These are phyloP conservation scores for Trichonephila clavipes DNA, from an alignment of 1,140 invertebrate species.

Conservation along the genomic window DNA sequence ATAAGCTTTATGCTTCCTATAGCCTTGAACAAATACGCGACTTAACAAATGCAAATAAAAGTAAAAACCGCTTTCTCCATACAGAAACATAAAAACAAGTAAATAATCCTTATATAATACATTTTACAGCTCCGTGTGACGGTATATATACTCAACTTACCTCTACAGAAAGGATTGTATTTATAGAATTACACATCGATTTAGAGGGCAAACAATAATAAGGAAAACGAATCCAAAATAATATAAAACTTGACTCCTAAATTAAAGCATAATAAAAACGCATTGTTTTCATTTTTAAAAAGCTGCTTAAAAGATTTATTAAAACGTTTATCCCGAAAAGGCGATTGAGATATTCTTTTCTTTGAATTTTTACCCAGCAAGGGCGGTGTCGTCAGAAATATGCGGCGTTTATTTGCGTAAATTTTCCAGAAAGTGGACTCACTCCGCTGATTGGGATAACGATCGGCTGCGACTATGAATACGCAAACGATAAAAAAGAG, in stretches of 20 bases:
- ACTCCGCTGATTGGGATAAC: slow-evolving; percentile 11
- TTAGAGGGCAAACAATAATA: too few relatives aligned
- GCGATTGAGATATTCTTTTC: background rate
- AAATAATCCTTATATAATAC: too few relatives aligned
- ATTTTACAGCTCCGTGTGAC: too few relatives aligned
- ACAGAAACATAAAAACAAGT: too few relatives aligned
- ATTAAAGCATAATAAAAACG: background rate
- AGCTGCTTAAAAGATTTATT: background rate
- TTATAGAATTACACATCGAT: too few relatives aligned
- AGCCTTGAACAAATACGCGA: too few relatives aligned
- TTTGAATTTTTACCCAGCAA: background rate
- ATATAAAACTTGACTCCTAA: background rate
- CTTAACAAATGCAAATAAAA: too few relatives aligned
- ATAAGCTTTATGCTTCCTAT: too few relatives aligned
- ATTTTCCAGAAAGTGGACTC: background rate
- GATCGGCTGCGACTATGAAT: background rate
- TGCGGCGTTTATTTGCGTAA: slow-evolving; percentile 25
- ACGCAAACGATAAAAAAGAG: slow-evolving; percentile 13
- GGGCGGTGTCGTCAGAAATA: background rate
- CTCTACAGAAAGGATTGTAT: too few relatives aligned
- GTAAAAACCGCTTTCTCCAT: too few relatives aligned
- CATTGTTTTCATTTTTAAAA: slow-evolving; percentile 7
- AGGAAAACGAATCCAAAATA: too few relatives aligned
- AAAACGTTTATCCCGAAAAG: background rate
- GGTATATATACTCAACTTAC: too few relatives aligned